Evolutionary conservation across 2,888 invertebrate genomes (phyloP), one percentile per base, ranked within the genome.

Genomic region (Napeogenes inachia): DNA sequence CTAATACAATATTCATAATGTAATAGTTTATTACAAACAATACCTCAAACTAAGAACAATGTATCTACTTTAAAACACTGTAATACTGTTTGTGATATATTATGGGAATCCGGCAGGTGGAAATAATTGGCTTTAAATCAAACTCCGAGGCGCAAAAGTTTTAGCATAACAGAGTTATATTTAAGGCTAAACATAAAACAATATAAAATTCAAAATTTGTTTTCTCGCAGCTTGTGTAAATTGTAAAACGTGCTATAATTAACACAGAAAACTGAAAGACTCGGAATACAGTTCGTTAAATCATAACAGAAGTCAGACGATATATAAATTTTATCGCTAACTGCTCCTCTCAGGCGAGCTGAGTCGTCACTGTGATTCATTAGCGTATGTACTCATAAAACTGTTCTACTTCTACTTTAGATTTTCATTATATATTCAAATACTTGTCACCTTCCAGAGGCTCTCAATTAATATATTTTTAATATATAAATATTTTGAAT

Each of bases 361-460:
- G 76, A 81, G 75, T 76, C 75, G 73, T 70, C 71, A 76, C 77
- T 76, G 77, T 84, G 82, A 87, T 87, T 87, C 87, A 85, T 87
- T 87, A 73, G 65, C 57, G 65, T 70, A 60, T 61, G 60, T 56
- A 63, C 65, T 70, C 70, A 69, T 61, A 70, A 69, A 68, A 66
- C 60, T 68, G 66, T 73, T 79, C 79, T 77, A 75, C 66, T 57
- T 61, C 75, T 74, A 80, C 75, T 78, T 84, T 84, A 87, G 82
- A 84, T 85, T 85, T 87, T 85, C 84, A 86, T 87, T 87, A 86
- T 83, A 80, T 75, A 78, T 80, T 82, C 84, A 85, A 86, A 87
- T 87, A 87, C 87, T 87, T 84, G 83, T 78, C 73, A 75, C 74
- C 30, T 53, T 57, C 53, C 30, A 60, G 13, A 13, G 3, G 10